Conservation (phyloP, 2,113 vertebrate genomes). For the Cinclus mexicanus region DNA sequence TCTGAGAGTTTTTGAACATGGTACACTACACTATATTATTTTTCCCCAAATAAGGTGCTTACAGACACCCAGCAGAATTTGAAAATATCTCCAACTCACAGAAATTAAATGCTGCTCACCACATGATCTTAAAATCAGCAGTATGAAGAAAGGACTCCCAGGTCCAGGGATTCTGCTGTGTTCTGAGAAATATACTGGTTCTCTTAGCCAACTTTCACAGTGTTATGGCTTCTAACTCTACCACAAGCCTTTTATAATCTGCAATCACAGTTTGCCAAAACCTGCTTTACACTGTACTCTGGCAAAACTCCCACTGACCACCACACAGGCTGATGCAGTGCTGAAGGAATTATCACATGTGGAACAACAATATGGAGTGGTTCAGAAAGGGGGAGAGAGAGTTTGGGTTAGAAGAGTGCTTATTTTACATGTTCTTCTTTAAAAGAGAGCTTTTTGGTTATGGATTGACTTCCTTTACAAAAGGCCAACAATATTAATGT, state of each 20-base stretch:
- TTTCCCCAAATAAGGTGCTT: neutral
- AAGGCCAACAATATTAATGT: neutral
- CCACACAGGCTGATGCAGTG: neutral
- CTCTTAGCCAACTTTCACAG: neutral
- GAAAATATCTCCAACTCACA: neutral
- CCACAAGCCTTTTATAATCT: neutral
- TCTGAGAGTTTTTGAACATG: neutral
- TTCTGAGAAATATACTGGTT: neutral
- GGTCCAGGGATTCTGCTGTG: neutral
- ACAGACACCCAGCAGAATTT: neutral
- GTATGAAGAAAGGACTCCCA: neutral
- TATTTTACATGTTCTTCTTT: rapidly evolving
- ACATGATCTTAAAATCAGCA: neutral
- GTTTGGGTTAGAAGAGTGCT: neutral
- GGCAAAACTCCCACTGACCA: neutral
- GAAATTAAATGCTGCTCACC: neutral
- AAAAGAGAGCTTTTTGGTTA: neutral
- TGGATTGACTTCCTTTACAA: neutral
- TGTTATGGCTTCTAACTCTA: neutral
- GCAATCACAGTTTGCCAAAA: neutral
- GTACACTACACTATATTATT: neutral
- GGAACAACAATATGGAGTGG: neutral
- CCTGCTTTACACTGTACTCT: neutral
- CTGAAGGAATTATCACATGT: neutral
- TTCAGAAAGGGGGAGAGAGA: neutral